Base-by-base conservation (phyloP, 1,140 invertebrate species). In the Aphelenchoides avenae region DNA sequence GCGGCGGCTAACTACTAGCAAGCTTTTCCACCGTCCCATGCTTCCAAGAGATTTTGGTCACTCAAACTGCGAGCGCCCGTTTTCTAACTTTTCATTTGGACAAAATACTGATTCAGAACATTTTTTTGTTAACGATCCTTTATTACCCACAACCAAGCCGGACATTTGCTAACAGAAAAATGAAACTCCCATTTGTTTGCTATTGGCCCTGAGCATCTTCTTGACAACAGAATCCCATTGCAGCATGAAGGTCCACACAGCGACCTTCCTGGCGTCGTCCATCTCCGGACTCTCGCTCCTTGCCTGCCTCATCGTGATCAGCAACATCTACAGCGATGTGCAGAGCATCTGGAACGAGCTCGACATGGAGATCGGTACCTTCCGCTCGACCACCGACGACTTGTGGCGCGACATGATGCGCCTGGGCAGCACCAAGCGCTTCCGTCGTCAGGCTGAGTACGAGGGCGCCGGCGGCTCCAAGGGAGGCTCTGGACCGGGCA, bases 211-310 rank as follows among this genome's bases (percentile, higher is more conserved):
- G n/a, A n/a, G n/a, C n/a, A n/a, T n/a, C n/a, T n/a, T n/a, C n/a
- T n/a, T n/a, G n/a, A n/a, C n/a, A n/a, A n/a, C n/a, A n/a, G n/a
- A n/a, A n/a, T n/a, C n/a, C n/a, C n/a, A n/a, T n/a, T n/a, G n/a
- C n/a, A n/a, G n/a, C n/a, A 74, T 74, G 72, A 72, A 74, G 49
- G 56, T 74, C 27, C 62, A 77, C 53, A 77, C 72, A 27, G 71
- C 67, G 41, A 74, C 75, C 18, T 75, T 77, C 27, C 43, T 74
- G 43, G 72, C 72, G 13, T 78, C 75, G 22, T 61, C 72, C 40
- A 49, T 77, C 41, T 72, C 66, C 22, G 72, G 66, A 27, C 27
- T 75, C 24, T 57, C 71, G 6, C 57, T 74, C 33, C 33, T 74
- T 34, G 68, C 53, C 20, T 77, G 47, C 36, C 59, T 74, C 33